Percentiles rank a stretch among this genome's conserved stretches.
Conservation (phyloP, 2,888 invertebrate genomes). For the Fragum sueziense region DNA sequence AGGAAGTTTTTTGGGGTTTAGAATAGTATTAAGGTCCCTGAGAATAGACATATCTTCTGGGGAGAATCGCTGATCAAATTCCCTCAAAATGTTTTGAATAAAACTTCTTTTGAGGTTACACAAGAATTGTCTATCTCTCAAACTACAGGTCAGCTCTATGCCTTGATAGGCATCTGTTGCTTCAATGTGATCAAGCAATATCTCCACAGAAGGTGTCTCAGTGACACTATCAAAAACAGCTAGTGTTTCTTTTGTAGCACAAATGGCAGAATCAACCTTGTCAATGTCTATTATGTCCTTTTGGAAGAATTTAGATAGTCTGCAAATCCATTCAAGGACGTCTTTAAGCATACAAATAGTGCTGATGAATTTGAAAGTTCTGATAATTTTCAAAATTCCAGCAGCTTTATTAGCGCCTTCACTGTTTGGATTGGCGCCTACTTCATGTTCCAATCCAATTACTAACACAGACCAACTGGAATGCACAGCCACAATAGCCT, state of each 20-base stretch:
- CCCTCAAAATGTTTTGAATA: slow-evolving; percentile 20
- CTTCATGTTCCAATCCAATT: slow-evolving; percentile 28
- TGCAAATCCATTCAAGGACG: background rate
- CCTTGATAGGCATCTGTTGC: slow-evolving; percentile 10
- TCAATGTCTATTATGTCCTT: background rate
- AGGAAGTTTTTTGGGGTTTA: slow-evolving; percentile 36
- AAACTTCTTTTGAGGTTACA: slow-evolving; percentile 7
- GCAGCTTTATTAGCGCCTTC: slow-evolving; percentile 25
- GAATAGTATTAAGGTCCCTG: slow-evolving; percentile 20
- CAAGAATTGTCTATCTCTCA: slow-evolving; percentile 17
- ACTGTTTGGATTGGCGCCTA: slow-evolving; percentile 6
- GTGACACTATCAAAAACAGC: slow-evolving; percentile 7
- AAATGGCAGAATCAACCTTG: no score
- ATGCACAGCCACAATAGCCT: slow-evolving; percentile 14
- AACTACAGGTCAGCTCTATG: background rate
- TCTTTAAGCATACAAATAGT: slow-evolving; percentile 15
- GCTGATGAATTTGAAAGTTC: slow-evolving; percentile 37
- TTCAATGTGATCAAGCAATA: slow-evolving; percentile 15
- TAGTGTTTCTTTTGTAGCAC: no score
- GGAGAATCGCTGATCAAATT: slow-evolving; percentile 41
- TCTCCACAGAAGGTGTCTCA: slow-evolving; percentile 1
- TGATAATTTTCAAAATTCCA: slow-evolving; percentile 33
- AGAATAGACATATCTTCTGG: slow-evolving; percentile 25
- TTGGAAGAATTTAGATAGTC: background rate
- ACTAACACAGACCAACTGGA: slow-evolving; percentile 23